Base-by-base conservation (phyloP, 2,113 vertebrate genomes). In the Candoia aspera region DNA sequence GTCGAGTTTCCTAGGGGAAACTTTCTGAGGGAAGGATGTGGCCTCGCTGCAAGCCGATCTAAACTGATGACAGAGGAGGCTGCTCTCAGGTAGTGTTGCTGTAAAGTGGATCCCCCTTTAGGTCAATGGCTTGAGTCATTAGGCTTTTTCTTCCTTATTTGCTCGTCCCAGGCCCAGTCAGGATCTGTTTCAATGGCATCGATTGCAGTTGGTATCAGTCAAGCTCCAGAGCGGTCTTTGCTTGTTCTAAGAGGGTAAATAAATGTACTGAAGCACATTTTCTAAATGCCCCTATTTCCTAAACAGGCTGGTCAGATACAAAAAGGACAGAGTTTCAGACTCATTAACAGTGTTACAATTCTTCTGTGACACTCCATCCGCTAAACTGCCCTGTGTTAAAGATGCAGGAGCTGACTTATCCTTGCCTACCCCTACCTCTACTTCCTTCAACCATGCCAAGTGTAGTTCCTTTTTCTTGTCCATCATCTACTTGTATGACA, bases 1-100 rank as follows among this genome's bases (percentile, higher is more conserved):
- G 0, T 0, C 0, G 15, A 46, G 91, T 93, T 96, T 94, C 91
- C 37, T 0, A 6, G 60, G 92, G 95, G 84, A 0, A 12, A 0
- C 8, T 0, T 90, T 17, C 79, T 92, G 2, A 0, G 19, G 0
- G 0, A 0, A 0, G 57, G 91, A 73, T 33, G 17, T 3, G 15
- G 6, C 15, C 42, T 26, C 33, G 73, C 54, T 29, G 89, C 37
- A 26, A 24, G 54, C 15, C 0, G 6, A 60, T 12, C 53, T 6
- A 8, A 33, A 13, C 57, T 33, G 3, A 4, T 26, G 15, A 4
- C 19, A 13, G 6, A 0, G 0, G 83, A 5, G 24, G 6, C 8
- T 12, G 89, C 0, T 5, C 49, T 4, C 42, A 79, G 23, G 6
- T 3, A 1, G 73, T 68, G 89, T 84, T 57, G 0, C 68, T 4